Evolutionary conservation across 2,888 invertebrate species (phyloP).

Genomic region (Pegoplata infirma): DNA sequence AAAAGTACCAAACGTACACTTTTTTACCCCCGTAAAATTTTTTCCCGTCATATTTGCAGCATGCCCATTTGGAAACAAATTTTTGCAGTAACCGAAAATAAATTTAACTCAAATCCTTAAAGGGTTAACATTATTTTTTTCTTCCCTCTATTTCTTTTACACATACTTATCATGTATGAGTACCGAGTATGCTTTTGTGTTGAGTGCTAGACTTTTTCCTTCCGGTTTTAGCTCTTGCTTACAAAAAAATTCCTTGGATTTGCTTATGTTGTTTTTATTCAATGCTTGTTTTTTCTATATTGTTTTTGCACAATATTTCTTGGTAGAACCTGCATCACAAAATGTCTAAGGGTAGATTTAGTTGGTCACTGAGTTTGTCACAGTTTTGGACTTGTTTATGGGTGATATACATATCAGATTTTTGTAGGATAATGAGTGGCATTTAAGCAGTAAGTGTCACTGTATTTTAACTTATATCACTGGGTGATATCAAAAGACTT

Average conservation of each 20-base stretch:
- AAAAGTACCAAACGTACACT: too few species aligned
- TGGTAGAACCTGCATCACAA: background rate
- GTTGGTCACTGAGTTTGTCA: conserved; percentile 37
- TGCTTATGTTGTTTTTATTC: conserved; percentile 13
- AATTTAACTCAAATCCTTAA: too few species aligned
- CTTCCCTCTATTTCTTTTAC: background rate
- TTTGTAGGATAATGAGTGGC: too few species aligned
- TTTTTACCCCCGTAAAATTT: too few species aligned
- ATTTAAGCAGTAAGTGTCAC: too few species aligned
- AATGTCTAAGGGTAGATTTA: conserved; percentile 14
- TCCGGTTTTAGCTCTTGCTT: conserved; percentile 55
- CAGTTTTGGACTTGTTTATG: background rate
- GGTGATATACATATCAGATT: too few species aligned
- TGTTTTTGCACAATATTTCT: conserved; percentile 28
- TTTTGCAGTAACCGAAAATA: too few species aligned
- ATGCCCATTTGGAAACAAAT: too few species aligned
- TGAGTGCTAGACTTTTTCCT: conserved; percentile 62
- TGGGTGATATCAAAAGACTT: too few species aligned
- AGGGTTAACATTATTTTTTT: background rate
- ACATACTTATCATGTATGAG: conserved; percentile 25
- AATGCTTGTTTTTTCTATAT: conserved; percentile 33
- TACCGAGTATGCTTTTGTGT: conserved; percentile 54
- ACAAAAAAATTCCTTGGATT: conserved; percentile 33
- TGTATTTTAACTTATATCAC: too few species aligned
- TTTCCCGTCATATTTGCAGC: too few species aligned